Evolutionary conservation across 2,888 invertebrate genomes (phyloP), one percentile per base, ranked within the genome.

Genomic region (Sarcophaga subvicina): DNA sequence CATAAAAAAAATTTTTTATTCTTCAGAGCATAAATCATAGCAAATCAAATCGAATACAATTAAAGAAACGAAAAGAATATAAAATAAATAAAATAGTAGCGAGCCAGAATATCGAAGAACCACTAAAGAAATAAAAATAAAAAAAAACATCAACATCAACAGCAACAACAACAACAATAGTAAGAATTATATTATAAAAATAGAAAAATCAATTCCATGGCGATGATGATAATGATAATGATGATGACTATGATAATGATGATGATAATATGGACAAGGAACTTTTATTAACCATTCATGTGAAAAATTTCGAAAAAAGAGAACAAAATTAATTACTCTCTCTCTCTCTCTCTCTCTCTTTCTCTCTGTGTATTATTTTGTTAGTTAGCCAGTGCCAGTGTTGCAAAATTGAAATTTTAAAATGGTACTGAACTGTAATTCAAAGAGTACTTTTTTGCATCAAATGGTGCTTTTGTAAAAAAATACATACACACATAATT

Each of bases 151-250:
- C 37, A 37, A 75, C 54, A 76, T 0, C 54, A 54, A n/a, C 49
- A 54, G n/a, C 49, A 62, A 54, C 54, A 59, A 27, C 47, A 25
- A 54, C 14, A 12, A 54, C 54, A 54, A 54, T 3, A 54, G 1
- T 12, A 49, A 54, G 73, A 20, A 60, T 62, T 73, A 71, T 86
- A 85, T 54, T 54, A 54, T 85, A 89, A 87, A 89, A 88, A 88
- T 89, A 89, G 89, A 89, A 89, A 89, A 89, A 89, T 89, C 89
- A 89, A 89, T 89, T 89, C 83, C 83, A 88, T 83, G 72, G 54
- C 2, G 54, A 67, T 85, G 62, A 85, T 84, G 72, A 80, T 77
- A 83, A 75, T 82, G 85, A 85, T 75, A 81, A 78, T 64, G 76
- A 84, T 54, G 54, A 54, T 12, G 17, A 17, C 17, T 17, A 37